Evolutionary conservation across 2,797 vertebrate species (phyloP).

Genomic region (Clarias pachynema): DNA sequence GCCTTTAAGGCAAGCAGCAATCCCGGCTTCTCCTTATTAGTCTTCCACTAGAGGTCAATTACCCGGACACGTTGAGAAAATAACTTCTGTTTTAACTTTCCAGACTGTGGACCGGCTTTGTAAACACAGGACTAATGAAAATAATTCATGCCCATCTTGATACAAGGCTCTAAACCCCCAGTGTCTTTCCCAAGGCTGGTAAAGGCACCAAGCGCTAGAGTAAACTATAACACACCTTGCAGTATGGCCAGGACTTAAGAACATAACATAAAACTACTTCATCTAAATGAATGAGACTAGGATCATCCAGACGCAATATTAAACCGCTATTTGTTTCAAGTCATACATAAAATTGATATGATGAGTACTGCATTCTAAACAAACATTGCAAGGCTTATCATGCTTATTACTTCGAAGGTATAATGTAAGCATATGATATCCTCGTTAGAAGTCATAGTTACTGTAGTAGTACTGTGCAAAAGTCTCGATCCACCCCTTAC

Average conservation of each 20-base stretch:
- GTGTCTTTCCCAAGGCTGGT: not conserved
- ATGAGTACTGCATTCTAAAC: not conserved
- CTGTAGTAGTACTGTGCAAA: no score
- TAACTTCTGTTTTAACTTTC: constrained; percentile 51
- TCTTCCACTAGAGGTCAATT: constrained; percentile 48
- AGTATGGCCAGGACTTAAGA: not conserved
- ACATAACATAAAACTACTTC: constrained; percentile 7
- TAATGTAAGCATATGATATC: not conserved
- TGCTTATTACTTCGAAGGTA: not conserved
- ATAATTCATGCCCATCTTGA: constrained; percentile 46
- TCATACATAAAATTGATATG: not conserved
- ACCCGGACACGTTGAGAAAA: constrained; percentile 49
- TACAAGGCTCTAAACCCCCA: constrained; percentile 24
- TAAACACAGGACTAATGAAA: constrained; percentile 56
- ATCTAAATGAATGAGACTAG: constrained; percentile 5
- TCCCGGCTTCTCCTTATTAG: constrained; percentile 37
- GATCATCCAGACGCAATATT: not conserved
- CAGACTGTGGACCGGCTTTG: constrained; percentile 40
- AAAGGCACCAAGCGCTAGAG: constrained; percentile 5
- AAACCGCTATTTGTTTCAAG: not conserved
- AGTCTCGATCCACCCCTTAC: no score
- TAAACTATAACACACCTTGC: constrained; percentile 7
- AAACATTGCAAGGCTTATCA: not conserved
- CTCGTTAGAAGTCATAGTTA: not conserved
- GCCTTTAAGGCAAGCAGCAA: constrained; percentile 34